Base-by-base conservation (phyloP, 2,888 invertebrate genomes). In the Cremastinae sp. region DNA sequence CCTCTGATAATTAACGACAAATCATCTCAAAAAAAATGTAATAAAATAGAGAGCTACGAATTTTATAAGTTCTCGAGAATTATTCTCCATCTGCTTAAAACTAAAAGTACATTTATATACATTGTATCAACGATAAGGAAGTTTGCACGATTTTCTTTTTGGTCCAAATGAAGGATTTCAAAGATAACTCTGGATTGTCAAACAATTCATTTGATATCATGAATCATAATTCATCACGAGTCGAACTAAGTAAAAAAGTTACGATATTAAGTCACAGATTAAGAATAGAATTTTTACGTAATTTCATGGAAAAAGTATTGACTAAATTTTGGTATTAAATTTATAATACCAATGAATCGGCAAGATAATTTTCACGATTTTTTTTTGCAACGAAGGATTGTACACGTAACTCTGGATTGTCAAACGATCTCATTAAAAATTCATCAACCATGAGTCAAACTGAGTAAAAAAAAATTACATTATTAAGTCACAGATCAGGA, bases 31-130 rank as follows among this genome's bases (percentile, higher is more conserved):
- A 16, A 10, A 39, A 39, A n/a, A 47, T 65, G 55, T 14, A 49
- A 20, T 35, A 58, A 9, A 9, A n/a, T 58, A 75, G 71, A 62
- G 75, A 70, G 70, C 70, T 20, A 47, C 47, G 4, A 37, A n/a
- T 66, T 12, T 10, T 12, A 47, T 18, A 18, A 16, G 16, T 18
- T 10, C 8, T 1, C 39, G 7, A 12, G 20, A 16, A 37, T 18
- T 7, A 1, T 8, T n/a, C 5, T 37, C 8, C 20, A 37, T 68
- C 58, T 2, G 22, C 10, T 39, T 35, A 10, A 20, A 18, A 12
- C 22, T 47, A 7, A 47, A 12, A 28, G 28, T 59, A 55, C 22
- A 16, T 47, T 59, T 51, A 51, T 18, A 9, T 69, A 73, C 47
- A 53, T 39, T 61, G 53, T 55, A 55, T 68, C 68, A 39, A 16